Percentiles rank a stretch among this genome's conserved stretches.
phyloP scores from a whole-genome alignment of 2,888 invertebrate genomes.

The Julus scanicus region DNA sequence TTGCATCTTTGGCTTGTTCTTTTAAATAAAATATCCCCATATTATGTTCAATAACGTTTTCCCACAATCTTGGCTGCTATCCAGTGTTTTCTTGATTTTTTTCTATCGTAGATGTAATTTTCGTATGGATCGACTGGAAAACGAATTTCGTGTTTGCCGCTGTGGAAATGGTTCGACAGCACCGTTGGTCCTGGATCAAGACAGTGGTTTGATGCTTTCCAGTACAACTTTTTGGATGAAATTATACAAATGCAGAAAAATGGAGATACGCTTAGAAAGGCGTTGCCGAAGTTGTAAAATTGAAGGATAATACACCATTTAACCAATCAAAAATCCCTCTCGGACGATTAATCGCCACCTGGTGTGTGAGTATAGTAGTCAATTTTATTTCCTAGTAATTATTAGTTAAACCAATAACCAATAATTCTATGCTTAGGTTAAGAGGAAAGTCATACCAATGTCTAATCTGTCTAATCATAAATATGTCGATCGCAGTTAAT shows the following conservation, averaged over 20 bases:
- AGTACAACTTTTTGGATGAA: not conserved
- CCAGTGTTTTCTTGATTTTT: not conserved
- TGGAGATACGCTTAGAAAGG: not conserved
- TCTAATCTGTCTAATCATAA: too few species aligned
- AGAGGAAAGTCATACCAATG: too few species aligned
- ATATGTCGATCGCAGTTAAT: too few species aligned
- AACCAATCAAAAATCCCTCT: not conserved
- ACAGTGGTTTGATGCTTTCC: too few species aligned
- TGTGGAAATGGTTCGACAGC: not conserved
- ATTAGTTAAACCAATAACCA: not conserved
- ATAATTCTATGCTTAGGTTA: too few species aligned
- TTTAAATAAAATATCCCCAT: not conserved
- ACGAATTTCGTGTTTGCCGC: not conserved
- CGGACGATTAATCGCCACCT: not conserved
- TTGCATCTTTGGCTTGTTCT: not conserved
- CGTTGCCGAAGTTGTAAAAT: not conserved
- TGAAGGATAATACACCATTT: not conserved
- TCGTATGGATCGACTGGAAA: not conserved
- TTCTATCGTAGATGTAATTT: not conserved
- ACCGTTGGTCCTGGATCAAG: not conserved
- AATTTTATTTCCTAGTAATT: not conserved
- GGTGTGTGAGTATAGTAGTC: not conserved
- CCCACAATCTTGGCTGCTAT: conserved; percentile 16
- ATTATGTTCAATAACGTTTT: not conserved
- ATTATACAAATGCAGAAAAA: not conserved